Conservation (phyloP, 92 coral and sea anemone species). For the Siderastrea siderea region DNA sequence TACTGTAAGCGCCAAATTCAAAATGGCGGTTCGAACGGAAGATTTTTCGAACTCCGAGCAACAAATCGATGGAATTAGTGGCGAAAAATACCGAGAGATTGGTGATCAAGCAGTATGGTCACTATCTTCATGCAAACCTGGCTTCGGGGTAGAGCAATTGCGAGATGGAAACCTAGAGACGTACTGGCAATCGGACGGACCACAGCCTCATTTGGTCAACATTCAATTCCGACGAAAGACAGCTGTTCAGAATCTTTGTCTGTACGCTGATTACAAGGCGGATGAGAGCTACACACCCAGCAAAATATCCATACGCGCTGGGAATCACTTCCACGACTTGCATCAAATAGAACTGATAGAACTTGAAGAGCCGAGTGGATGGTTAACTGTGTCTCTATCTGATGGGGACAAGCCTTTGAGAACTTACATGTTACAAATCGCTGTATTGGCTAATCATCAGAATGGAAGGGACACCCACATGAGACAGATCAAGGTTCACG, state of each 20-base stretch:
- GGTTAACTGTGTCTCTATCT: constrained; percentile 87
- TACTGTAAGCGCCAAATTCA: constrained; percentile 59
- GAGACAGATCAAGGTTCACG: constrained; percentile 97
- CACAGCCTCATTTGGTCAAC: constrained; percentile 97
- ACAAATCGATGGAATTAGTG: constrained; percentile 77
- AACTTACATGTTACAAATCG: constrained; percentile 97
- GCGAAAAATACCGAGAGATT: constrained; percentile 92
- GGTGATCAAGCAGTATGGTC: constrained; percentile 99
- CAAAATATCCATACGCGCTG: constrained; percentile 94
- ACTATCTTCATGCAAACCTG: constrained; percentile 98
- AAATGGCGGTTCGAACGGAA: constrained; percentile 92
- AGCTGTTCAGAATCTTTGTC: constrained; percentile 89
- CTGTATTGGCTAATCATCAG: constrained; percentile 95
- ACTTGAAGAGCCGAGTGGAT: constrained; percentile 94
- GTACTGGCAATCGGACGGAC: constrained; percentile 99
- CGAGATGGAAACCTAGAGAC: constrained; percentile 97
- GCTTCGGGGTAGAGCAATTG: constrained; percentile 97
- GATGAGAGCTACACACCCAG: constrained; percentile 99
- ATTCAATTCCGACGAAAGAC: constrained; percentile 97
- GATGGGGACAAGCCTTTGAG: constrained; percentile 84
- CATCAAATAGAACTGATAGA: constrained; percentile 95
- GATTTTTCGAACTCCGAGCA: constrained; percentile 37
- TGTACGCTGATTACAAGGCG: constrained; percentile 96
- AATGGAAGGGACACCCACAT: constrained; percentile 98
- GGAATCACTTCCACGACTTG: constrained; percentile 93